phyloP scores from a whole-genome alignment of 2,888 invertebrate genomes.

The Margaritifera margaritifera region DNA sequence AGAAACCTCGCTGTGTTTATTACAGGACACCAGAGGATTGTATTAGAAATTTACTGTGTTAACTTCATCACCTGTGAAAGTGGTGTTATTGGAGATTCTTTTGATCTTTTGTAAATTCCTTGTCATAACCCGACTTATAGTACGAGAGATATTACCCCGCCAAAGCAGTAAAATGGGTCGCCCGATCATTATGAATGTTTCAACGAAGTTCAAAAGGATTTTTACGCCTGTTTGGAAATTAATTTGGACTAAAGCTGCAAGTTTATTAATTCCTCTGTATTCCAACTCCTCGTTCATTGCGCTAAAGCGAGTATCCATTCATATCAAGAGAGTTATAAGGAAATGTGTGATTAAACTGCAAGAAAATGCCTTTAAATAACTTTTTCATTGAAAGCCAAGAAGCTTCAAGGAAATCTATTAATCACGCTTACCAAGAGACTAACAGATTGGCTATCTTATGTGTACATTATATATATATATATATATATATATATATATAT shows the following conservation, averaged over 20 bases:
- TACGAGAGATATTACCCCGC: slow-evolving; percentile 10
- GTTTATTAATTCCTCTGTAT: slow-evolving; percentile 33
- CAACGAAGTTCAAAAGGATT: slow-evolving; percentile 26
- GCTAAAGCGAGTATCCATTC: no score
- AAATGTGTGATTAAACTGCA: no score
- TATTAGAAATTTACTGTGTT: slow-evolving; percentile 16
- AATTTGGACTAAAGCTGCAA: slow-evolving; percentile 28
- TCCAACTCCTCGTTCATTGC: slow-evolving; percentile 1
- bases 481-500: no score
- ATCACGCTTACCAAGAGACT: no score
- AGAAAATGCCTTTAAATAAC: no score
- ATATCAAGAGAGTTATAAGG: no score
- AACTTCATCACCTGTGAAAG: slow-evolving; percentile 23
- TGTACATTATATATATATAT: no score
- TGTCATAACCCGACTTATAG: slow-evolving; percentile 13
- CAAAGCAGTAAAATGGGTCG: slow-evolving; percentile 17
- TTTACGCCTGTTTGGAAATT: slow-evolving; percentile 41
- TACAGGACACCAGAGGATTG: slow-evolving; percentile 6
- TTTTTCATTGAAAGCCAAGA: no score
- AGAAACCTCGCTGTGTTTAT: no score
- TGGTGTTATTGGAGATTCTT: slow-evolving; percentile 21
- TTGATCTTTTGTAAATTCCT: slow-evolving; percentile 24
- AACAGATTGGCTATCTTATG: no score
- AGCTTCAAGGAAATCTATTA: no score
- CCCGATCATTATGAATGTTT: slow-evolving; percentile 10